Evolutionary conservation across 2,888 invertebrate species (phyloP).

Genomic region (Protodeltote pygarga): DNA sequence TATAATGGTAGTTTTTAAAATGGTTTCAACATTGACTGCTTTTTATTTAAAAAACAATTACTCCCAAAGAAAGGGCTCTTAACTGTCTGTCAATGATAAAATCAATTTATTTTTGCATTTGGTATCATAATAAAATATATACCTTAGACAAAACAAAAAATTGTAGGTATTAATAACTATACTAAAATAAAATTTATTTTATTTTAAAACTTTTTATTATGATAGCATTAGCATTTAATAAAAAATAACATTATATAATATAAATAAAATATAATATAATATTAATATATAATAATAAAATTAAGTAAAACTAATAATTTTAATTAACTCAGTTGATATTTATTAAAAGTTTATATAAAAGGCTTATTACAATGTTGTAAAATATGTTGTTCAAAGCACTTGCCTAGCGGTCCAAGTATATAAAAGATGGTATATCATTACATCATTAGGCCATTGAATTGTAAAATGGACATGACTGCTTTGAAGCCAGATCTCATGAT

Average conservation of each 20-base stretch:
- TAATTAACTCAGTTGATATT: too few relatives aligned
- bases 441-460: slow-evolving; percentile 29
- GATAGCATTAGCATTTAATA: too few relatives aligned
- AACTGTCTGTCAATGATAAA: slow-evolving; percentile 3
- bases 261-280: too few relatives aligned
- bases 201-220: too few relatives aligned
- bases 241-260: too few relatives aligned
- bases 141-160: neutral
- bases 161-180: slow-evolving; percentile 1
- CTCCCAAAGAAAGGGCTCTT: too few relatives aligned
- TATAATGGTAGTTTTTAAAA: slow-evolving; percentile 13
- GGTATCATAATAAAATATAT: neutral
- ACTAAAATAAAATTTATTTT: too few relatives aligned
- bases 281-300: too few relatives aligned
- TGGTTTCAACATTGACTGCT: slow-evolving; percentile 10
- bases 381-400: slow-evolving; percentile 9
- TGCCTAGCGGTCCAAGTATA: slow-evolving; percentile 9
- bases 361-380: slow-evolving; percentile 5
- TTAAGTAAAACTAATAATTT: too few relatives aligned
- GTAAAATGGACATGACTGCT: slow-evolving; percentile 30
- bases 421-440: slow-evolving; percentile 15
- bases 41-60: neutral
- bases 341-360: neutral
- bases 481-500: slow-evolving; percentile 42
- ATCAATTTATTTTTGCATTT: slow-evolving; percentile 8